Evolutionary conservation across 2,888 invertebrate species (phyloP), one percentile per base, ranked within the genome.

Genomic region (Neoascia interrupta): DNA sequence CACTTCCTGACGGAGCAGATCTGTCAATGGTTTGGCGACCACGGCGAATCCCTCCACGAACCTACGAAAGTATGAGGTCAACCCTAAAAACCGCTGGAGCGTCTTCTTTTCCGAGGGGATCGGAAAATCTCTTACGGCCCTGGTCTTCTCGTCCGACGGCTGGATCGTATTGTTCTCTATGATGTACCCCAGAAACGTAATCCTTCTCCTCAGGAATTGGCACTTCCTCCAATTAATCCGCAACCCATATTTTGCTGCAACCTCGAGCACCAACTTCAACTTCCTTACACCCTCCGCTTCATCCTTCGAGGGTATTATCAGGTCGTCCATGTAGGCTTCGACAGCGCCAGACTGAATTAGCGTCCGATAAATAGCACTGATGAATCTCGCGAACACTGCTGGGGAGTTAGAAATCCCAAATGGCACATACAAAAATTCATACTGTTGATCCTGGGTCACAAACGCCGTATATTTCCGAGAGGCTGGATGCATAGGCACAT

Each of bases 381-480:
- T 64, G 21, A 15, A 64, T 19, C 86, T 51, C n/a, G 81, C 84
- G 49, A 88, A 87, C 11, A 84, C 82, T 6, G 83, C 80, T 8
- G 51, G 36, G 26, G 64, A 51, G 19, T 74, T 60, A 1, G 36
- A 58, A n/a, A 61, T 53, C 2, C 49, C 39, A 18, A 66, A 89
- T 0, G 86, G 85, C 16, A 83, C 84, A 72, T 81, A 84, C 11
- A 84, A 43, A 73, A 87, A 87, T 81, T 89, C 87, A 81, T 82
- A 88, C 39, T 86, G 88, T 13, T 86, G 86, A 79, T 83, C 82
- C 6, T 81, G 86, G 6, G 84, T 86, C 2, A 88, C 86, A 81
- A 88, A 88, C 0, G 87, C 66, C 1, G 87, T 88, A 60, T 86
- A 87, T 80, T 76, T 76, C 5, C 58, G 41, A 1, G 53, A 73